Percentiles rank a stretch among this genome's conserved stretches.
These are phyloP conservation scores for Dipodomys stephensi DNA, from an alignment of 2,113 vertebrate species.

Conservation along the genomic window DNA sequence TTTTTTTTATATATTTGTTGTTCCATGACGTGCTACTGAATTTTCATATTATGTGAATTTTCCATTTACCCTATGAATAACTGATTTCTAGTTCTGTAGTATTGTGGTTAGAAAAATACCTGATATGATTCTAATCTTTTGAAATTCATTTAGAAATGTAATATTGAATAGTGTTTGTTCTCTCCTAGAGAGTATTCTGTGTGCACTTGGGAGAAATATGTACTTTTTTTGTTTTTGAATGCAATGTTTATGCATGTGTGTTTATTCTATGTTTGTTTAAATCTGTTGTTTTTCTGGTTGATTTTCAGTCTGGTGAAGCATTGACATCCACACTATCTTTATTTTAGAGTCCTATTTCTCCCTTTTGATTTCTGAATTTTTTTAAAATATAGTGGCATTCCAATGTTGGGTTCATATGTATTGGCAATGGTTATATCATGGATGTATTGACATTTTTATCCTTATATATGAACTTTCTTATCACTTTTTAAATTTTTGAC, in stretches of 20 bases:
- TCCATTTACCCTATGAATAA: background rate
- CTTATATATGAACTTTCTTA: background rate
- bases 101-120: background rate
- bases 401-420: background rate
- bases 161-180: background rate
- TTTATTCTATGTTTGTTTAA: background rate
- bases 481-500: too few relatives aligned
- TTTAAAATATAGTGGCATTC: background rate
- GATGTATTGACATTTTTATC: background rate
- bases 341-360: background rate
- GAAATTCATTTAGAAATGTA: background rate
- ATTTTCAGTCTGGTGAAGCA: background rate
- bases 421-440: background rate
- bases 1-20: background rate
- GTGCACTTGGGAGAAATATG: background rate
- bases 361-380: background rate
- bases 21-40: background rate
- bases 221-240: background rate
- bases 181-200: background rate
- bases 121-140: background rate
- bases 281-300: background rate
- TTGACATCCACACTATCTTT: background rate
- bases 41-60: background rate
- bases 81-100: background rate
- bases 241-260: background rate